Evolutionary conservation across 2,888 invertebrate species (phyloP), one percentile per base, ranked within the genome.

Genomic region (Crocallis elinguaria): DNA sequence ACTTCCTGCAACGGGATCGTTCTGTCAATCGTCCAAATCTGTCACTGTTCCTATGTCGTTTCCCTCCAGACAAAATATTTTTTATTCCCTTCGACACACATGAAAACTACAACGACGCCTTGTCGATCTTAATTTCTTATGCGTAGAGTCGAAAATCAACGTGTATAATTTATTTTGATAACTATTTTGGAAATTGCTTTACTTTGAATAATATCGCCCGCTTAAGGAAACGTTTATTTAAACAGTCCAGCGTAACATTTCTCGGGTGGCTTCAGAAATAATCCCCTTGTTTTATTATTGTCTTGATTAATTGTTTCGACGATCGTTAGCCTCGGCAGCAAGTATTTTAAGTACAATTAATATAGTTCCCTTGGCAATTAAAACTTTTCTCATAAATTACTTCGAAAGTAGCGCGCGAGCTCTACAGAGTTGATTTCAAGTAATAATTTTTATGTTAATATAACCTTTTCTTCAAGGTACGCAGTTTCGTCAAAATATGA

Each of bases 1-100:
- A 66, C 77, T 84, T 86, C 86, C 86, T 83, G 84, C 71, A 58
- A 62, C 65, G 62, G 54, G 52, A 56, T 39, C 60, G 65, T 64
- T 69, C 72, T 75, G 76, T 79, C 75, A 72, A 68, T 62, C 67
- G 65, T 74, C 69, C 76, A 73, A 75, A 74, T 71, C 69, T 66
- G 69, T 73, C 76, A 66, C 71, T 65, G 53, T 66, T 64, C 57
- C 66, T 59, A 58, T 57, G 63, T 65, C 57, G 62, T 67, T 75
- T 69, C 64, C 64, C 68, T 64, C 60, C n/a, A 60, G 67, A 69
- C 68, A 66, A 65, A 66, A 57, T 59, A 56, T 66, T 61, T 33
- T 63, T 49, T 48, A 50, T 35, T n/a, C 19, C 35, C 16, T 48
- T 42, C 38, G 25, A 42, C 41, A 35, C 12, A 29, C 14, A 9